Base-by-base conservation (phyloP, 2,113 vertebrate genomes). In the Galeopterus variegatus region DNA sequence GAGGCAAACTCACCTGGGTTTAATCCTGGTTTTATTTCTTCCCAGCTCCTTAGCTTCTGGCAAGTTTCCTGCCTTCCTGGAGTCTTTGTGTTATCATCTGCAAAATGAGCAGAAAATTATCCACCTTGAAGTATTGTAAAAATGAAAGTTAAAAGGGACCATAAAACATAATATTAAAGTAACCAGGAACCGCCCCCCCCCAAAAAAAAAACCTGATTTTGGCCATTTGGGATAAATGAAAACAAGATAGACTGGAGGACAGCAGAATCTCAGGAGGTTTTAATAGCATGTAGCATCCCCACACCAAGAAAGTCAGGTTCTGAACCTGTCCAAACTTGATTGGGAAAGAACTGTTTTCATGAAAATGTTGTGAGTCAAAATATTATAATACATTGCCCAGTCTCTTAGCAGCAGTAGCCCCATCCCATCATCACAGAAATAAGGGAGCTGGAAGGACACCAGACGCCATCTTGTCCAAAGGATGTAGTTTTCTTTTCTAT, bases 321-420 rank as follows among this genome's bases (percentile, higher is more conserved):
- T 60, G 60, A 76, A 23, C 92, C 69, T 95, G 96, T 65, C 36
- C 60, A 82, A 94, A 96, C 86, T 92, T 97, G 93, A 87, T 5
- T 60, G 8, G 17, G 26, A 70, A 96, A 92, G 82, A 95, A 33
- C 17, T 91, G 24, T 19, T 97, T 95, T 87, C 48, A 75, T 56
- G 79, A 97, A 97, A 94, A 93, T 23, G 50, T 79, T 69, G 56
- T 97, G 93, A 95, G 77, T 97, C 95, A 97, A 94, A 96, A 62
- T 58, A 84, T 56, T 69, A 36, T 17, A 95, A 36, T 72, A 87
- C 52, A 48, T 93, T 90, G 64, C 73, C 73, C 65, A 67, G 18
- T 64, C 10, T 82, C 62, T 95, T 90, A 41, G 36, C n/a, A 62
- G 52, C 33, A 50, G 48, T 19, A 69, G 45, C 33, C 24, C 56